Base-by-base conservation (phyloP, 2,797 vertebrate species). In the Eospalax fontanierii region DNA sequence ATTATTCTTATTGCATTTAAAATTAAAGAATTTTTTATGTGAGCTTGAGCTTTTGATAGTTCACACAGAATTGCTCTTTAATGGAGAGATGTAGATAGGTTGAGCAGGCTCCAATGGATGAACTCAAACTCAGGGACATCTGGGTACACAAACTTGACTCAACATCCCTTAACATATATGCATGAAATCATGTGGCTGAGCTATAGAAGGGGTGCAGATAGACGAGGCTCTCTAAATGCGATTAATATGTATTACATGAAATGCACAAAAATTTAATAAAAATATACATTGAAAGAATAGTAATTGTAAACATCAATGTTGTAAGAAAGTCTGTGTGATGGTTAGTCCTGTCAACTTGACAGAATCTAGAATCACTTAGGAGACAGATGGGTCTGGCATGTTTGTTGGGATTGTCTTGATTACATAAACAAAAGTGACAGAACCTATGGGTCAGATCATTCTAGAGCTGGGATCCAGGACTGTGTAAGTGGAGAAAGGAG, bases 11-110 rank as follows among this genome's bases (percentile, higher is more conserved):
- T 89, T 94, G 92, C 28, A 86, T 35, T 95, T 96, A 7, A 0
- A 98, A 97, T 93, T 95, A 97, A 98, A 88, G 18, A 91, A 46
- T 18, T 57, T 70, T 89, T 63, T 2, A 1, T 43, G 88, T 92
- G 61, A 82, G 15, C 92, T 87, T 94, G 65, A 24, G 71, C 19
- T 38, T 93, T 98, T 22, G 30, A 90, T 70, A 96, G 15, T 43
- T 81, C 14, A 54, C 14, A 54, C 14, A 54, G 50, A 14, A 12
- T 54, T 14, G 50, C 9, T 54, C 50, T 54, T 54, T 54, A 54
- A 54, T 7, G 14, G 50, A 54, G 50, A 9, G 50, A 54, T 54
- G 50, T 14, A 54, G 8, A 54, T 54, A 10, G 50, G 50, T 12
- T 12, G 14, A 54, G 2, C 50, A 54, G 50, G 50, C 12, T 54